These are phyloP conservation scores for Poecilia latipinna DNA, from an alignment of 2,113 vertebrate species.

Conservation along the genomic window DNA sequence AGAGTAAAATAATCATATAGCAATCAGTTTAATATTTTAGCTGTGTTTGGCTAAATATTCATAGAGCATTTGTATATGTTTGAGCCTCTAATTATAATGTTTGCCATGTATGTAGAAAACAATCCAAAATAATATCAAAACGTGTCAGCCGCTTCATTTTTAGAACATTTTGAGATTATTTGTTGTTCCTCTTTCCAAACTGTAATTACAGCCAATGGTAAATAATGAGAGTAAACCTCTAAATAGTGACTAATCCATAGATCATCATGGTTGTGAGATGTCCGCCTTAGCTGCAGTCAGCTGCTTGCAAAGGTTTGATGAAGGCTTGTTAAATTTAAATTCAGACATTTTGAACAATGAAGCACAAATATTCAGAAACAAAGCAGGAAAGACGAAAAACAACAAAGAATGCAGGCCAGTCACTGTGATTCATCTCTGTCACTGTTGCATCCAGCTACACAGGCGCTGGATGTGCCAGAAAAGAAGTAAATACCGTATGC, in stretches of 20 bases:
- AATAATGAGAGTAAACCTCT: no score
- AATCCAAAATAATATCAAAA: neutral
- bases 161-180: neutral
- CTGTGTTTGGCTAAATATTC: no score
- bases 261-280: neutral
- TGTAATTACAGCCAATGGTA: neutral
- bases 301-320: neutral
- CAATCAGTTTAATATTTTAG: no score
- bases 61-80: no score
- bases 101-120: no score
- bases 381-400: constrained; percentile 15
- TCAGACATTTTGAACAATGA: neutral
- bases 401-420: constrained; percentile 13
- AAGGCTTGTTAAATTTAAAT: neutral
- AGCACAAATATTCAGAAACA: neutral
- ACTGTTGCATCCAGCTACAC: constrained; percentile 15
- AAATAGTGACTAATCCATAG: neutral
- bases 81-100: no score
- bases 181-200: neutral
- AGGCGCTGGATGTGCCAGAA: constrained; percentile 15
- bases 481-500: constrained; percentile 26
- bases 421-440: constrained; percentile 44
- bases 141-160: neutral
- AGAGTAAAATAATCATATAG: no score
- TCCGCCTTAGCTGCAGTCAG: neutral